phyloP scores from a whole-genome alignment of 2,797 vertebrate genomes.

The Bradypodion ventrale region DNA sequence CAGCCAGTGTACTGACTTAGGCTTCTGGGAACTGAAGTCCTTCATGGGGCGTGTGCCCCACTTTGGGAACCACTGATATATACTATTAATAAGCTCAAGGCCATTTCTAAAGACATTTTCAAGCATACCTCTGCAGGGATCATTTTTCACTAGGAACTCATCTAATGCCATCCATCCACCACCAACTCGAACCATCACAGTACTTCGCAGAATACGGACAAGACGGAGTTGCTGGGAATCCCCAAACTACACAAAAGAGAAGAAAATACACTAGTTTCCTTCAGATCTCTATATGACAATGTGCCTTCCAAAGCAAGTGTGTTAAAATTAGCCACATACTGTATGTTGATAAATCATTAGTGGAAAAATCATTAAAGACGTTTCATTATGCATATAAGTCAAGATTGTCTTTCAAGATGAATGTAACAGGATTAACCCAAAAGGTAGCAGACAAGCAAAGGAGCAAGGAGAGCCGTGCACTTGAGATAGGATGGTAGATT shows the following conservation, averaged over 20 bases:
- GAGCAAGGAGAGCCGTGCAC: slow-evolving; percentile 13
- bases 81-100: slow-evolving; percentile 4
- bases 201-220: slow-evolving; percentile 95
- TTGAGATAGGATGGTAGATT: slow-evolving; percentile 43
- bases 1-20: too few relatives aligned
- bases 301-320: slow-evolving; percentile 10
- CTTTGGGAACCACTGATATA: too few relatives aligned
- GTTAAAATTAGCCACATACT: slow-evolving; percentile 56
- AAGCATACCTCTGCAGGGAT: slow-evolving; percentile 94
- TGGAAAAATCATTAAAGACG: slow-evolving; percentile 70
- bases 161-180: slow-evolving; percentile 99
- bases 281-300: background rate
- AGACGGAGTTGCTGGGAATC: slow-evolving; percentile 98
- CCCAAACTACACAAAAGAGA: slow-evolving; percentile 85
- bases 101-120: slow-evolving; percentile 31
- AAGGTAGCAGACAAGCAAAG: slow-evolving; percentile 48
- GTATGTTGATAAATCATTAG: slow-evolving; percentile 66
- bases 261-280: slow-evolving; percentile 55
- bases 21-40: too few relatives aligned
- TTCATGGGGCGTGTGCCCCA: too few relatives aligned
- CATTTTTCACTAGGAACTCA: slow-evolving; percentile 98
- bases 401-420: slow-evolving; percentile 65
- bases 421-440: slow-evolving; percentile 67
- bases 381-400: slow-evolving; percentile 64
- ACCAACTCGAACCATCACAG: slow-evolving; percentile 98